A percentile compares a stretch with the other conserved stretches of the same genome.
These are phyloP conservation scores for Diarsia rubi DNA, from an alignment of 2,888 invertebrate species.

Conservation along the genomic window DNA sequence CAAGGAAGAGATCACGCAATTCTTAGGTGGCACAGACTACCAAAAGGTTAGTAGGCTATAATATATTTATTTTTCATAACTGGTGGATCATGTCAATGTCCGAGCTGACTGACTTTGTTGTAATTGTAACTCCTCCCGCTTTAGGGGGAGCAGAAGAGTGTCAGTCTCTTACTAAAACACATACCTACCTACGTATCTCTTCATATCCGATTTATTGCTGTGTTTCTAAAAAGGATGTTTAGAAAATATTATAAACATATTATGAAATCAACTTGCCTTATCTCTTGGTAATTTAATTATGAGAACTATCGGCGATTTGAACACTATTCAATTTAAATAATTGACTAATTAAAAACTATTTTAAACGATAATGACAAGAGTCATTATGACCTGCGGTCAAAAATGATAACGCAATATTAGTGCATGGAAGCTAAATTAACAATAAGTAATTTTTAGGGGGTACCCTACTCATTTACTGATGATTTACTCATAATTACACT, in stretches of 20 bases:
- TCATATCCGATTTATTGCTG: too few relatives aligned
- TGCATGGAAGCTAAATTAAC: not conserved
- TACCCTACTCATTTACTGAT: not conserved
- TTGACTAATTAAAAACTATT: not conserved
- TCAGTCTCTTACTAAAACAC: too few relatives aligned
- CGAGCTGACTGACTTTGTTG: not conserved
- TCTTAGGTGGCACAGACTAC: constrained; percentile 69
- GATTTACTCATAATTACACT: not conserved
- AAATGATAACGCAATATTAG: not conserved
- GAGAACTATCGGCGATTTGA: not conserved
- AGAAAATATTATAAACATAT: too few relatives aligned
- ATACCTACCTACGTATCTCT: not conserved
- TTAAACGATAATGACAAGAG: not conserved
- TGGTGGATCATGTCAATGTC: not conserved
- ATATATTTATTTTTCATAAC: not conserved
- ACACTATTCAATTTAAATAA: not conserved
- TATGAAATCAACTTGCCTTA: constrained; percentile 10
- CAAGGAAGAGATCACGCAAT: constrained; percentile 67
- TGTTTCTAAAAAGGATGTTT: too few relatives aligned
- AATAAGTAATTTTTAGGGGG: not conserved
- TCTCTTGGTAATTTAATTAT: not conserved
- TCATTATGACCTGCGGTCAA: not conserved
- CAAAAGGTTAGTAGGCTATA: constrained; percentile 62
- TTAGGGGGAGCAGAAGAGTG: too few relatives aligned
- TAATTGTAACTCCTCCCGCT: not conserved